These are phyloP conservation scores for Rhodophaea formosa DNA, from an alignment of 2,888 invertebrate genomes.

Conservation along the genomic window DNA sequence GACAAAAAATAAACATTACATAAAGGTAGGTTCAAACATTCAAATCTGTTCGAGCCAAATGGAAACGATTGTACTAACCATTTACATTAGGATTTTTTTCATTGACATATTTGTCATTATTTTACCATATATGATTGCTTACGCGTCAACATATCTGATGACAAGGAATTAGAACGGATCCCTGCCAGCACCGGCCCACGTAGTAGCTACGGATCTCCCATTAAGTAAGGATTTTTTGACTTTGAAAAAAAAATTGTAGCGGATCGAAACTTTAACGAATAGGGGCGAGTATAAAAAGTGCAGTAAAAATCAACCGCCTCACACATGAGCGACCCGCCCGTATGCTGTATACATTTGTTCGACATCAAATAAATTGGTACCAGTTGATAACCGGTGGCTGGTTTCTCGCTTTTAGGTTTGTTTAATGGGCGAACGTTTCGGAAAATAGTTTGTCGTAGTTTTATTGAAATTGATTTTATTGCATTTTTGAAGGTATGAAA, in stretches of 20 bases:
- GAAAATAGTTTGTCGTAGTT: background rate
- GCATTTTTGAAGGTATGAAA: too few relatives aligned
- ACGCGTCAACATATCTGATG: slow-evolving; percentile 69
- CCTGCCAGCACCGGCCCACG: slow-evolving; percentile 67
- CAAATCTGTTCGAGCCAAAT: too few relatives aligned
- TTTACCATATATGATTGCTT: slow-evolving; percentile 71
- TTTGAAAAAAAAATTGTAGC: too few relatives aligned
- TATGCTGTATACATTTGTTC: slow-evolving; percentile 10
- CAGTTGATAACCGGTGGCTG: slow-evolving; percentile 9
- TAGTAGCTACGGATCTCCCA: slow-evolving; percentile 78
- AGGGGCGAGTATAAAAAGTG: slow-evolving; percentile 31
- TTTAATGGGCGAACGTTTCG: background rate
- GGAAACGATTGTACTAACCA: too few relatives aligned
- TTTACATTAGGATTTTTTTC: too few relatives aligned
- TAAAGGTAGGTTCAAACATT: too few relatives aligned
- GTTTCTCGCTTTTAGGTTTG: background rate
- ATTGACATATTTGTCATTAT: slow-evolving; percentile 72
- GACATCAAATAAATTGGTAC: slow-evolving; percentile 12
- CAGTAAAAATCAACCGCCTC: slow-evolving; percentile 34
- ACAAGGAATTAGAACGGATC: slow-evolving; percentile 71
- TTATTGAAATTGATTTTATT: background rate
- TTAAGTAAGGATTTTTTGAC: too few relatives aligned
- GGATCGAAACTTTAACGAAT: background rate
- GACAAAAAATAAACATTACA: too few relatives aligned
- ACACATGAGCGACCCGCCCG: slow-evolving; percentile 38